Evolutionary conservation across 2,797 vertebrate genomes (phyloP).

Genomic region (Pseudochirops corinnae): DNA sequence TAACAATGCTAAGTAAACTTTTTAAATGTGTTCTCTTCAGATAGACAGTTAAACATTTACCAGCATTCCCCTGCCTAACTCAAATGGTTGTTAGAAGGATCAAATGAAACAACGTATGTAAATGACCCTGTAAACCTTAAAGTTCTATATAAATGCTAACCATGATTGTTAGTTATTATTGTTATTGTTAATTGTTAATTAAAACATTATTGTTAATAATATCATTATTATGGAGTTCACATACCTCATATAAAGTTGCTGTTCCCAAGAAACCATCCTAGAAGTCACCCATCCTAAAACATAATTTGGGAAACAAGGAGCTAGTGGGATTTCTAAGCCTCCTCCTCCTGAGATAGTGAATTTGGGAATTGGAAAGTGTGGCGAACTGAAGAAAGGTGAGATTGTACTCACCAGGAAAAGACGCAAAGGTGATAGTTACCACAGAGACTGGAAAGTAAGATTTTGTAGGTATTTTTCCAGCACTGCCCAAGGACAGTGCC

Average conservation of each 20-base stretch:
- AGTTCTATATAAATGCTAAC: neutral
- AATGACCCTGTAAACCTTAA: neutral
- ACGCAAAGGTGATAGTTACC: conserved; percentile 29
- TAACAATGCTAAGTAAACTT: neutral
- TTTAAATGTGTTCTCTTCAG: neutral
- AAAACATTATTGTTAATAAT: too few species aligned
- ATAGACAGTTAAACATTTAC: neutral
- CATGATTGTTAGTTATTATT: neutral
- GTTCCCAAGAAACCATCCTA: neutral
- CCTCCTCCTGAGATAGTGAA: conserved; percentile 26
- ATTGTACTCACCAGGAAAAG: conserved; percentile 39
- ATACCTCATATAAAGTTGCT: neutral
- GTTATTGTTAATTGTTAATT: too few species aligned
- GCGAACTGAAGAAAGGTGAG: neutral
- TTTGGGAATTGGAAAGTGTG: conserved; percentile 20
- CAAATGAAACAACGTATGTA: neutral
- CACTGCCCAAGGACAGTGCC: conserved; percentile 51
- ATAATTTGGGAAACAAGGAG: conserved; percentile 7
- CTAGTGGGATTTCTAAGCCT: conserved; percentile 9
- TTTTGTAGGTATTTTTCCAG: conserved; percentile 53
- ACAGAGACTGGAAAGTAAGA: conserved; percentile 21
- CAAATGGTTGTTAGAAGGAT: neutral
- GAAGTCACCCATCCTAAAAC: neutral
- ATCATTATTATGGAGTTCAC: neutral
- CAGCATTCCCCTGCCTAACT: neutral